phyloP scores from a whole-genome alignment of 2,113 vertebrate genomes.

The human (Homo sapiens) region DNA sequence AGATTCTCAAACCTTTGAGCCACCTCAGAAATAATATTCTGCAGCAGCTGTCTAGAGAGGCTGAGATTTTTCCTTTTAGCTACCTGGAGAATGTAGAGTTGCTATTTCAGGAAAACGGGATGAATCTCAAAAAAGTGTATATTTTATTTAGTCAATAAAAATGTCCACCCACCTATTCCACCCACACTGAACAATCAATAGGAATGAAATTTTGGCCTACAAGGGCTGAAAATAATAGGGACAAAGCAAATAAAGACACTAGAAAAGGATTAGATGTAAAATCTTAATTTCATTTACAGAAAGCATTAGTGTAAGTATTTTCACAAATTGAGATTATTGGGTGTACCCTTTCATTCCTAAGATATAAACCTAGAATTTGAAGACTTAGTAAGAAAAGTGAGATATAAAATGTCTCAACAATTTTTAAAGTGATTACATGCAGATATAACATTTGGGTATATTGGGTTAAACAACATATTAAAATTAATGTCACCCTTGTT shows the following conservation, averaged over 20 bases:
- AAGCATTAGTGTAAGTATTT: neutral
- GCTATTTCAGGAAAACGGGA: conserved; percentile 64
- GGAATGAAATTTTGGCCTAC: conserved; percentile 69
- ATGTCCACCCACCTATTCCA: conserved; percentile 33
- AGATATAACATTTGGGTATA: conserved; percentile 9
- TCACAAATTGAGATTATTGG: conserved; percentile 12
- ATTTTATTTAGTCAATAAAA: conserved; percentile 77
- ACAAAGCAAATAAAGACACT: conserved; percentile 48
- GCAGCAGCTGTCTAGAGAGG: conserved; percentile 4
- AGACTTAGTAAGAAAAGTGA: neutral
- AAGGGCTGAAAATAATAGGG: conserved; percentile 46
- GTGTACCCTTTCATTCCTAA: conserved; percentile 10
- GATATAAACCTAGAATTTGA: conserved; percentile 8
- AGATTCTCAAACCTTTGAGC: conserved; percentile 9
- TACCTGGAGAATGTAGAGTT: conserved; percentile 62
- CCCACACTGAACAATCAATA: conserved; percentile 63
- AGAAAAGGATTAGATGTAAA: conserved; percentile 7
- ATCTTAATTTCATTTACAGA: conserved; percentile 17
- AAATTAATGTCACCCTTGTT: conserved; percentile 6
- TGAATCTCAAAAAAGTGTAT: conserved; percentile 58
- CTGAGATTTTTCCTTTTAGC: conserved; percentile 55
- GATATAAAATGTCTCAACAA: neutral
- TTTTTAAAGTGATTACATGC: neutral
- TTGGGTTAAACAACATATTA: neutral
- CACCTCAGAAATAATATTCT: neutral